A percentile compares a stretch with the other conserved stretches of the same genome.
phyloP scores from a whole-genome alignment of 1,140 invertebrate species.

The Spodoptera litura region DNA sequence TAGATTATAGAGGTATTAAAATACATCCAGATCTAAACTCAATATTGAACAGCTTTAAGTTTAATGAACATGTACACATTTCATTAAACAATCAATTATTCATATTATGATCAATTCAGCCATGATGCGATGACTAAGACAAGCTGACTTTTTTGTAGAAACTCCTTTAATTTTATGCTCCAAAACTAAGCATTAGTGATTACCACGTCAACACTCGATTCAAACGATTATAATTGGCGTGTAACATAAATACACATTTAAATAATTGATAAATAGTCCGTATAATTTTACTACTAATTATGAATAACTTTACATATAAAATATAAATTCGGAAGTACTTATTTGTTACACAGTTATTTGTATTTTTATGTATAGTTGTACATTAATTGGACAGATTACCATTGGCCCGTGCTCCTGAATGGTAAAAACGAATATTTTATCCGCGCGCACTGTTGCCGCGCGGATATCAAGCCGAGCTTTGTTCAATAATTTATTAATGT shows the following conservation, averaged over 20 bases:
- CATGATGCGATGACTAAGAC: not conserved
- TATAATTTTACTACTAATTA: constrained; percentile 68
- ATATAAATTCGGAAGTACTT: constrained; percentile 62
- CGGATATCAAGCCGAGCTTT: constrained; percentile 29
- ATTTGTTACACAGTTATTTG: constrained; percentile 37
- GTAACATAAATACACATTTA: constrained; percentile 39
- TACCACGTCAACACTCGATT: constrained; percentile 16
- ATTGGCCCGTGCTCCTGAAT: constrained; percentile 38
- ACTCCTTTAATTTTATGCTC: constrained; percentile 6
- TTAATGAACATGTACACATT: too few species aligned
- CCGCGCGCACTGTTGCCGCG: constrained; percentile 5
- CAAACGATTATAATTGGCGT: constrained; percentile 36
- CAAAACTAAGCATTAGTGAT: constrained; percentile 17
- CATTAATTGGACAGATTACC: constrained; percentile 40
- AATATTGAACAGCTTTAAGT: too few species aligned
- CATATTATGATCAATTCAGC: not conserved
- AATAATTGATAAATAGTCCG: constrained; percentile 61
- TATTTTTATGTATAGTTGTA: constrained; percentile 35
- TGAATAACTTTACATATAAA: constrained; percentile 74
- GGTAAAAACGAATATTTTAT: constrained; percentile 32
- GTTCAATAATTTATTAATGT: constrained; percentile 49
- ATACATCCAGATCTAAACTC: too few species aligned
- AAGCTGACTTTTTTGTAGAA: constrained; percentile 4
- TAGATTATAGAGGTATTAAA: too few species aligned
- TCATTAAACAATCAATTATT: not conserved